These are phyloP conservation scores for Stictonetta naevosa DNA, from an alignment of 2,113 vertebrate species.

Conservation along the genomic window DNA sequence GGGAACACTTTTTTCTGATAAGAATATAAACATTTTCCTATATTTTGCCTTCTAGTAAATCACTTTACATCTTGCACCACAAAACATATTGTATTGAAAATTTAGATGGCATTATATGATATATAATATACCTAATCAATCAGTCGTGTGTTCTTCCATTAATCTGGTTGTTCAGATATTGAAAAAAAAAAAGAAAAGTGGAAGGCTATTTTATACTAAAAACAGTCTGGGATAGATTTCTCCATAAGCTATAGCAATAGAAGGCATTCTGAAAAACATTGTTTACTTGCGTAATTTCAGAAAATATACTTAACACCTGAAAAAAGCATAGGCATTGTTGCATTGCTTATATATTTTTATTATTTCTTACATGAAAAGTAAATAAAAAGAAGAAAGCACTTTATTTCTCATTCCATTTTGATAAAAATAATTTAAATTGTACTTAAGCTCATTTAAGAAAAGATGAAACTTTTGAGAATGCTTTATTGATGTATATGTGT, in stretches of 20 bases:
- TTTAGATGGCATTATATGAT: not conserved
- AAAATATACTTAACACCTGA: not conserved
- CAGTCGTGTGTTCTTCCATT: not conserved
- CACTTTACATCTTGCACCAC: not conserved
- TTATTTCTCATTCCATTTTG: not conserved
- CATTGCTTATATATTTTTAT: not conserved
- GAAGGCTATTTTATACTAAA: not conserved
- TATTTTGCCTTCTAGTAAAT: not conserved
- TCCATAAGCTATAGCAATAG: not conserved
- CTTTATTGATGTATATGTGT: not conserved
- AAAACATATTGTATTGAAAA: not conserved
- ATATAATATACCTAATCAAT: not conserved
- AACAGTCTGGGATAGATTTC: not conserved
- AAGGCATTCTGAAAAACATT: not conserved
- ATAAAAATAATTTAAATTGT: not conserved
- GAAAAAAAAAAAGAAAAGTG: not conserved
- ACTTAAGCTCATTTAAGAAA: not conserved
- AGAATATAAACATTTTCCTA: not conserved
- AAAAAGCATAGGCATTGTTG: not conserved
- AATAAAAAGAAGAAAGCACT: not conserved
- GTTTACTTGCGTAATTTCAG: not conserved
- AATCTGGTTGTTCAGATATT: not conserved
- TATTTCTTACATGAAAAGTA: not conserved
- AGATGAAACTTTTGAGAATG: not conserved
- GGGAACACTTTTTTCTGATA: not conserved